Evolutionary conservation across 2,113 vertebrate genomes (phyloP).

Genomic region (Hippocampus comes): DNA sequence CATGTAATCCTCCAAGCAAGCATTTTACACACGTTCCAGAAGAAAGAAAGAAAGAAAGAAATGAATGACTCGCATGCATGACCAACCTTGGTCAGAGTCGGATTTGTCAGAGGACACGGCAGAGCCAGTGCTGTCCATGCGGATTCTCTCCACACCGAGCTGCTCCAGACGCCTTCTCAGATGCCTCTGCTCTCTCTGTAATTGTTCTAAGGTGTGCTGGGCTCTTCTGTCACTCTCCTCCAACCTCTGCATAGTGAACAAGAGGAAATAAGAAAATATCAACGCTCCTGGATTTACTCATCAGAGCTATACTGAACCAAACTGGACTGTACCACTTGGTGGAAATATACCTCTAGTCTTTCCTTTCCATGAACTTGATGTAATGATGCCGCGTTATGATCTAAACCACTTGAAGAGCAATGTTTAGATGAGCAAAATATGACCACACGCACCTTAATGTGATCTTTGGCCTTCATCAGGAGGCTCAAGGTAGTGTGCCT

Average conservation of each 20-base stretch:
- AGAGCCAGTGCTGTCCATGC: constrained; percentile 88
- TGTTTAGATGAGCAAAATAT: background rate
- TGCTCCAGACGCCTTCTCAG: constrained; percentile 89
- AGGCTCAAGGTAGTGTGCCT: constrained; percentile 91
- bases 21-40: background rate
- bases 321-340: background rate
- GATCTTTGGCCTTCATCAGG: constrained; percentile 87
- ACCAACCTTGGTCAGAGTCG: constrained; percentile 86
- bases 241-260: constrained; percentile 74
- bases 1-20: background rate
- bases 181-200: constrained; percentile 89
- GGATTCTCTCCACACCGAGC: constrained; percentile 84
- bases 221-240: constrained; percentile 87
- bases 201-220: constrained; percentile 87
- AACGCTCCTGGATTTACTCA: background rate
- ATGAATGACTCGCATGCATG: too few relatives aligned
- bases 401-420: background rate
- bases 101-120: constrained; percentile 82
- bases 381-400: background rate
- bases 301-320: background rate
- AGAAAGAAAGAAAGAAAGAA: background rate
- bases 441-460: constrained; percentile 83
- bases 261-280: background rate
- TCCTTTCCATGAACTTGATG: background rate
- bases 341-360: background rate